Percentiles rank a stretch among this genome's conserved stretches.
Conservation (phyloP, 2,113 vertebrate genomes). For the Zosterops borbonicus region DNA sequence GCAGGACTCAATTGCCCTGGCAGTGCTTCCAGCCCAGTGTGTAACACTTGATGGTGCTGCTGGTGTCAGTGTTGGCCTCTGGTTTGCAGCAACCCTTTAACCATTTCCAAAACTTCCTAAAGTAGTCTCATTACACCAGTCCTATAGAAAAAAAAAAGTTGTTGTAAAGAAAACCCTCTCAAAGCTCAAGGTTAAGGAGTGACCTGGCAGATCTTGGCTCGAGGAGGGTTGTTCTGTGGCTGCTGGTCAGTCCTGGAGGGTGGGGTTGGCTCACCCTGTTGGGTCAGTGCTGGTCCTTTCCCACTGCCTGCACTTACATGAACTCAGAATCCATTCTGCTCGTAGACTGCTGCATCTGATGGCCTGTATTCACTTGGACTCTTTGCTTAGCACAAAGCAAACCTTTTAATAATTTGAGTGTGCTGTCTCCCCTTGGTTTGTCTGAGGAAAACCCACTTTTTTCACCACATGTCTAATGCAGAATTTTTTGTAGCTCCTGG, state of each 20-base stretch:
- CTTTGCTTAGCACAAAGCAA: neutral
- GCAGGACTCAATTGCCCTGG: neutral
- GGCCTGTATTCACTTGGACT: neutral
- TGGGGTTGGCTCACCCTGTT: neutral
- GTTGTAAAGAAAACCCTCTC: neutral
- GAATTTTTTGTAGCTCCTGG: neutral
- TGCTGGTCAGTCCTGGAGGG: neutral
- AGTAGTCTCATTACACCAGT: neutral
- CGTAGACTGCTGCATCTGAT: neutral
- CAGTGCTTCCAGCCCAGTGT: neutral
- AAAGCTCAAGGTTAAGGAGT: neutral
- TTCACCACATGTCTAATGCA: neutral
- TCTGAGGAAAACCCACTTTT: neutral
- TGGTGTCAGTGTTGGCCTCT: neutral
- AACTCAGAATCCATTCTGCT: neutral
- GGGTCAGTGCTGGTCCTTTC: neutral
- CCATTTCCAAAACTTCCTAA: neutral
- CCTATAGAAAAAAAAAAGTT: neutral
- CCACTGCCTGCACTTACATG: neutral
- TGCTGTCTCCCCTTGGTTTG: neutral
- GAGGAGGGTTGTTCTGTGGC: neutral
- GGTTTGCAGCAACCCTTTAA: neutral
- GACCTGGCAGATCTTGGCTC: neutral
- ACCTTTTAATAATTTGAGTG: neutral
- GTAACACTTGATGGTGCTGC: neutral